Percentiles rank a stretch among this genome's conserved stretches.
Evolutionary conservation across 1,140 invertebrate genomes (phyloP).

Genomic region (Apis laboriosa): DNA sequence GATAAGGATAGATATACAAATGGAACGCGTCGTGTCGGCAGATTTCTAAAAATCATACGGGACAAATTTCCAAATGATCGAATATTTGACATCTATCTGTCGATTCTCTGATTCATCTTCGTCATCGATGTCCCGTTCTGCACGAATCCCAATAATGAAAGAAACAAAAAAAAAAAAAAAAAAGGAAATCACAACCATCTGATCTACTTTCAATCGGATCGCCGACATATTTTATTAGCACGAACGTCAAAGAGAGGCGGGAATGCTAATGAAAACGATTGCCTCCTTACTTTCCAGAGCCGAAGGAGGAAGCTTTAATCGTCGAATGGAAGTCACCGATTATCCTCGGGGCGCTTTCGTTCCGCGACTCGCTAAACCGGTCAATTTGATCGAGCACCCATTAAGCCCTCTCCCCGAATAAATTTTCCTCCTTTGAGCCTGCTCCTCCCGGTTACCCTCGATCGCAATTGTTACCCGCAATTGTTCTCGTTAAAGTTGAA

Average conservation of each 20-base stretch:
- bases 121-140: too few relatives aligned
- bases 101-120: too few relatives aligned
- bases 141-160: too few relatives aligned
- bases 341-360: neutral
- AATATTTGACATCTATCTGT: too few relatives aligned
- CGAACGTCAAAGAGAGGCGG: conserved; percentile 21
- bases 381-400: conserved; percentile 39
- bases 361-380: conserved; percentile 12
- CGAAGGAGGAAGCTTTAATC: neutral
- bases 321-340: conserved; percentile 14
- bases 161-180: neutral
- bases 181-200: neutral
- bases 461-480: conserved; percentile 9
- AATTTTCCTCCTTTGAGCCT: neutral
- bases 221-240: conserved; percentile 31
- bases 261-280: conserved; percentile 26
- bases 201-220: conserved; percentile 25
- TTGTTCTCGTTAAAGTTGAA: conserved; percentile 28
- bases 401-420: conserved; percentile 23
- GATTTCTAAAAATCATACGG: too few relatives aligned
- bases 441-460: too few relatives aligned
- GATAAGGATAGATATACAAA: too few relatives aligned
- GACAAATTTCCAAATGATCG: too few relatives aligned
- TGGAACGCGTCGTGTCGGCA: too few relatives aligned
- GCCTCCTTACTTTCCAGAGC: too few relatives aligned